A percentile compares a stretch with the other conserved stretches of the same genome.
These are phyloP conservation scores for Plebejus argus DNA, from an alignment of 2,888 invertebrate genomes.

Conservation along the genomic window DNA sequence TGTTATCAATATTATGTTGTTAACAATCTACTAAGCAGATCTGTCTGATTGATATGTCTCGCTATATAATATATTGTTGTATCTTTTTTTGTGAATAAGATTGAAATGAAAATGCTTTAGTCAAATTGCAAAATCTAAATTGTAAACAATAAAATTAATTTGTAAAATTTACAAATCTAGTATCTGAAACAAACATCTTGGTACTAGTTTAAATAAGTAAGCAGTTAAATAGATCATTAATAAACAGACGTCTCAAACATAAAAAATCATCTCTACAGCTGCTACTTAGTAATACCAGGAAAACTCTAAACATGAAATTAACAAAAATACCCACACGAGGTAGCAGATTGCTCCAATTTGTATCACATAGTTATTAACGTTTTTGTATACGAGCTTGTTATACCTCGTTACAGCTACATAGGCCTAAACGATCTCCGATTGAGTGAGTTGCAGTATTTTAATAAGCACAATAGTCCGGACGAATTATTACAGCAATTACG, in stretches of 20 bases:
- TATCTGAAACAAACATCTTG: no score
- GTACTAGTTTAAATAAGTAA: no score
- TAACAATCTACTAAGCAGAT: background rate
- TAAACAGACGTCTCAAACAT: no score
- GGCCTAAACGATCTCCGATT: conserved; percentile 3
- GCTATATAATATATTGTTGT: no score
- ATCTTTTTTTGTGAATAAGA: no score
- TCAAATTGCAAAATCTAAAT: no score
- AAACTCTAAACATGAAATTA: background rate
- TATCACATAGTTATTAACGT: background rate
- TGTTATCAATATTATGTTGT: background rate
- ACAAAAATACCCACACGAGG: background rate
- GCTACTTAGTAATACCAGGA: background rate
- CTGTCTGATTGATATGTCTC: background rate
- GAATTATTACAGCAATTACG: conserved; percentile 47
- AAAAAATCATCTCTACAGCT: background rate
- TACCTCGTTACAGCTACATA: background rate
- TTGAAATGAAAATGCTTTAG: no score
- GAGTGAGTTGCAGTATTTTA: conserved; percentile 11
- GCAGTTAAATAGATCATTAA: no score
- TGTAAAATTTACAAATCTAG: no score
- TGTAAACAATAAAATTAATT: no score
- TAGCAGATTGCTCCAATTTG: conserved; percentile 7
- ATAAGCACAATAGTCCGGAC: conserved; percentile 37
- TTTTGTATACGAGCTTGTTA: conserved; percentile 5